Evolutionary conservation across 2,888 invertebrate species (phyloP).

Genomic region (Agrotis ipsilon): DNA sequence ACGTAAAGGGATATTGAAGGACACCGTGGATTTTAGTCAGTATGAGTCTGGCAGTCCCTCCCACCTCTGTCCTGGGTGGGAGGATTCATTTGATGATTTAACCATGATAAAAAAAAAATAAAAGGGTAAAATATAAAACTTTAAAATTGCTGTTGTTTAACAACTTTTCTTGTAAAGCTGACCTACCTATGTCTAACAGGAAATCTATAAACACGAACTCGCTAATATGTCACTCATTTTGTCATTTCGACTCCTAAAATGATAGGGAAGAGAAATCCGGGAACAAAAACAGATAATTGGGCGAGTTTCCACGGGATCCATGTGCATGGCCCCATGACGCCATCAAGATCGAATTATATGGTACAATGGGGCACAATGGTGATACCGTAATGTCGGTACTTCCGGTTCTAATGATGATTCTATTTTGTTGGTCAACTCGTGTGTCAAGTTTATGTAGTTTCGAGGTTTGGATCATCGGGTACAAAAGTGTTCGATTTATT

Average conservation of each 20-base stretch:
- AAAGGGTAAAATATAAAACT: too few relatives aligned
- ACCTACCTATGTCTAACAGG: too few relatives aligned
- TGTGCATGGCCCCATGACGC: slow-evolving; percentile 42
- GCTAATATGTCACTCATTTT: not conserved
- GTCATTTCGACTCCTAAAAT: not conserved
- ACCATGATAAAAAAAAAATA: too few relatives aligned
- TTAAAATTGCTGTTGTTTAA: not conserved
- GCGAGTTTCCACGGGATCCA: slow-evolving; percentile 25
- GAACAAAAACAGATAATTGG: slow-evolving; percentile 8
- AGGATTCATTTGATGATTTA: too few relatives aligned
- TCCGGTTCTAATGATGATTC: slow-evolving; percentile 54
- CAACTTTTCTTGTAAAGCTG: too few relatives aligned
- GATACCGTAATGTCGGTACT: slow-evolving; percentile 38
- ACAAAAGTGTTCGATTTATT: slow-evolving; percentile 7
- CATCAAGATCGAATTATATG: slow-evolving; percentile 48
- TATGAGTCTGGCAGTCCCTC: too few relatives aligned
- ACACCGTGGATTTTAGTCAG: too few relatives aligned
- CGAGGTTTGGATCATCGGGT: slow-evolving; percentile 14
- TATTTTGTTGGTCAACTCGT: slow-evolving; percentile 50
- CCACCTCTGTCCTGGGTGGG: too few relatives aligned
- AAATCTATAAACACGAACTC: not conserved
- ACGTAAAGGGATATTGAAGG: too few relatives aligned
- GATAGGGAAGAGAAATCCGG: not conserved
- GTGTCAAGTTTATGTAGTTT: slow-evolving; percentile 30
- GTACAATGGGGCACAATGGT: slow-evolving; percentile 51